Conservation (phyloP, 2,797 vertebrate genomes). For the Semotilus atromaculatus region DNA sequence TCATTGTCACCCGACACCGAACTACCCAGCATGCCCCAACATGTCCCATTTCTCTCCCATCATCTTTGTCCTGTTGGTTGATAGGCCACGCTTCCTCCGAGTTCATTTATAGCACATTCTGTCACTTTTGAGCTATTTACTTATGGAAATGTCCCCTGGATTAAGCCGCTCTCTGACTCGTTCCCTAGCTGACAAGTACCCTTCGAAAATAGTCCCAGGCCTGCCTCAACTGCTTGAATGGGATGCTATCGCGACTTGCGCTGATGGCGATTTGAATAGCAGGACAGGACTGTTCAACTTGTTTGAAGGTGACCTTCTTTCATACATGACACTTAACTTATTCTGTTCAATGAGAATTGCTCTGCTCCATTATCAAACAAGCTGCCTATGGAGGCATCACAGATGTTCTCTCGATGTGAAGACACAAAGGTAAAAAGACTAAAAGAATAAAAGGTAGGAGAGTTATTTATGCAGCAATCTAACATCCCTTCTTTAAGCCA, state of each 20-base stretch:
- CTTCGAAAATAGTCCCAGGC: constrained; percentile 27
- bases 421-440: too few species aligned
- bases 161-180: constrained; percentile 65
- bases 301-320: constrained; percentile 57
- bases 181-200: constrained; percentile 3
- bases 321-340: constrained; percentile 2
- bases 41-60: constrained; percentile 80
- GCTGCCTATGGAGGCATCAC: background rate
- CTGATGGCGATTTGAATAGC: constrained; percentile 41
- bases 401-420: background rate
- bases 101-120: constrained; percentile 80
- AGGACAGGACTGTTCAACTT: constrained; percentile 26
- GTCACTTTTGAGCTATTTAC: constrained; percentile 84
- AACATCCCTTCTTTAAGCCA: background rate
- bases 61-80: constrained; percentile 71
- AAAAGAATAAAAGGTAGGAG: background rate
- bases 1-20: constrained; percentile 80
- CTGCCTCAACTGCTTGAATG: constrained; percentile 48
- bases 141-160: constrained; percentile 78
- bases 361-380: background rate
- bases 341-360: constrained; percentile 34
- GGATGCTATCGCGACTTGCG: background rate
- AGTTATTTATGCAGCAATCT: background rate
- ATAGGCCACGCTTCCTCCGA: constrained; percentile 71
- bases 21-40: constrained; percentile 76